A percentile compares a stretch with the other conserved stretches of the same genome.
Conservation (phyloP, 2,797 vertebrate species). For the Zalophus californianus region DNA sequence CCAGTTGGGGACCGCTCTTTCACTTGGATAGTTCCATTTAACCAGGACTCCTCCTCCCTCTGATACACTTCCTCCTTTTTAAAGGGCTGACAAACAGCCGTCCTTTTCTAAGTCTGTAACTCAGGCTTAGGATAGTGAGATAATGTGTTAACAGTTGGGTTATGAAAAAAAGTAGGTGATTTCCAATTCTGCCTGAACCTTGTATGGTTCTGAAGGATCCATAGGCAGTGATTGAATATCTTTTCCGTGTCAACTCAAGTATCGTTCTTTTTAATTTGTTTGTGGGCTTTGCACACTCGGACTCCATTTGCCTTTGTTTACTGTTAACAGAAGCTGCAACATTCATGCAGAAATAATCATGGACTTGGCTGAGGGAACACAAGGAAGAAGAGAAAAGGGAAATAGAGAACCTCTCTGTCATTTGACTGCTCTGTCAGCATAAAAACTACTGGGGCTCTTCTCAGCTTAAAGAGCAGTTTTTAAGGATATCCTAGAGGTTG, state of each 20-base stretch:
- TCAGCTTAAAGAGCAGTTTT: slow-evolving; percentile 36
- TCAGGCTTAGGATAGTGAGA: slow-evolving; percentile 60
- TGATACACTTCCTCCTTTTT: slow-evolving; percentile 79
- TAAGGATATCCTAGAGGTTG: slow-evolving; percentile 6
- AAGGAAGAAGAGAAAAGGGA: slow-evolving; percentile 57
- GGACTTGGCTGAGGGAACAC: slow-evolving; percentile 65
- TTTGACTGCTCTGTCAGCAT: slow-evolving; percentile 50
- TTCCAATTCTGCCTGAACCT: slow-evolving; percentile 51
- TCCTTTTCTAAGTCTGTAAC: slow-evolving; percentile 69
- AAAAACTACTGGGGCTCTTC: slow-evolving; percentile 47
- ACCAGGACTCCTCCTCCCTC: slow-evolving; percentile 61
- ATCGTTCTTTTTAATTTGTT: slow-evolving; percentile 65
- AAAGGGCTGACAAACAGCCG: slow-evolving; percentile 78
- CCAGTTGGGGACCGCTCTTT: slow-evolving; percentile 77
- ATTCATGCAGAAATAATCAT: slow-evolving; percentile 83
- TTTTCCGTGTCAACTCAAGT: slow-evolving; percentile 69
- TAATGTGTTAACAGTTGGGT: slow-evolving; percentile 61
- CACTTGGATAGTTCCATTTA: slow-evolving; percentile 76
- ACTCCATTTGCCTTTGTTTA: slow-evolving; percentile 80
- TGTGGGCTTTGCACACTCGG: slow-evolving; percentile 52
- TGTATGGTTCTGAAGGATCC: slow-evolving; percentile 31
- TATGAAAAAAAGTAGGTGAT: slow-evolving; percentile 63
- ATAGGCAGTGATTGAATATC: slow-evolving; percentile 49
- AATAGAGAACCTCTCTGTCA: slow-evolving; percentile 55
- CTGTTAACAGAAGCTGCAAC: slow-evolving; percentile 77